Evolutionary conservation across 2,888 invertebrate species (phyloP), one percentile per base, ranked within the genome.

Genomic region (Elmis aenea): DNA sequence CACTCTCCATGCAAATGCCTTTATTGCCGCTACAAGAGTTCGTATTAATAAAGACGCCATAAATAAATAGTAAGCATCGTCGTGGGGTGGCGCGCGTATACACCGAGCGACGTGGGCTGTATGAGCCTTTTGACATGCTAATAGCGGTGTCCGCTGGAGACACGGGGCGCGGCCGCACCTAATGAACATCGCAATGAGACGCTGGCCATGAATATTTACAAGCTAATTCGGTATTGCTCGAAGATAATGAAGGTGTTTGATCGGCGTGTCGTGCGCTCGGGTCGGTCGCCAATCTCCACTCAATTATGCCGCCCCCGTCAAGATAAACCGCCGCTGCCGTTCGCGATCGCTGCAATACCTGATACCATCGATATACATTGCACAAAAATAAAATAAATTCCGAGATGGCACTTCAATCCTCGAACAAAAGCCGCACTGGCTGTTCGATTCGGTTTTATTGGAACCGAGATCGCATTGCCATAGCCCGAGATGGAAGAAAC

Each of bases 171-270:
- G 51, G 47, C 47, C 48, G 48, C 50, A 50, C 51, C 57, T 58
- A 61, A 60, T 59, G 58, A 61, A 59, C 56, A 48, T 50, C 54
- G 50, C 57, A 52, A 58, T 57, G 58, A 59, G 57, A 56, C 51
- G 52, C 55, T 73, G 43, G 63, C 85, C 63, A 81, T 65, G 65
- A 65, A 64, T 65, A 65, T 65, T 63, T 62, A 64, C 60, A 50
- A 62, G 60, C 57, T 62, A 63, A 63, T 63, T 61, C 58, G 54
- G 58, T 61, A 62, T 62, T 58, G 61, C 55, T 43, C 43, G 49
- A 45, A 57, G 61, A 59, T 61, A 62, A 61, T 61, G 61, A 61
- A 57, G 53, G 50, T 60, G 61, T 62, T 57, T 58, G 59, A 56
- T 58, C 52, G 54, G 27, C 26, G 34, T 41, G 38, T 41, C 34